Conservation (phyloP, 2,113 vertebrate genomes). For the Nycticryphes semicollaris region DNA sequence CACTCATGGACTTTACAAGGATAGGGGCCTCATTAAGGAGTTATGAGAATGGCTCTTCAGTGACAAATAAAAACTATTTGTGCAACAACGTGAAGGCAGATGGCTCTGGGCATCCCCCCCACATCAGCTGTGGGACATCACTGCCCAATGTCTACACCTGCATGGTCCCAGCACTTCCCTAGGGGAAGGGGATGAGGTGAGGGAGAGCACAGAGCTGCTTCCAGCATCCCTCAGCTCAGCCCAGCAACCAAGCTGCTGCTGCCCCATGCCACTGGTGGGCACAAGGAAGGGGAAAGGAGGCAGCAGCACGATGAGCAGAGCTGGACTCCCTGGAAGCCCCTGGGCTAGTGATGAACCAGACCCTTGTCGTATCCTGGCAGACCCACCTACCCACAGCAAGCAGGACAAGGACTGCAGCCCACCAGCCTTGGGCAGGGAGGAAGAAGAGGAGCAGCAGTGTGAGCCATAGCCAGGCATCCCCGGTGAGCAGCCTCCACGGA, state of each 20-base stretch:
- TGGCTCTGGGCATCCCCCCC: not conserved
- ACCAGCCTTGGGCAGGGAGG: not conserved
- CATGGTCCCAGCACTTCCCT: not conserved
- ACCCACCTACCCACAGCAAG: not conserved
- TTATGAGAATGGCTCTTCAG: not conserved
- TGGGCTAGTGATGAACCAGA: rapidly evolving
- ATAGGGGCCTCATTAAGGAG: not conserved
- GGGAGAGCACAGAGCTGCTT: not conserved
- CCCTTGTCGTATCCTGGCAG: not conserved
- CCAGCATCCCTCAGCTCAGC: not conserved
- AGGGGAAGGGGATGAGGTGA: not conserved
- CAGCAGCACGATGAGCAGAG: not conserved
- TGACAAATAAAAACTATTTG: not conserved
- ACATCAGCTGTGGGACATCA: not conserved
- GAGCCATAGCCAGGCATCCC: not conserved
- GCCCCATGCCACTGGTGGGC: rapidly evolving
- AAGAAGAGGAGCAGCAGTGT: not conserved
- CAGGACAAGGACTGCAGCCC: not conserved
- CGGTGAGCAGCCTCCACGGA: not conserved
- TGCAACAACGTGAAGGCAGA: rapidly evolving
- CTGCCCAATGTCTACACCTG: no score
- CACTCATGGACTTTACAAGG: not conserved
- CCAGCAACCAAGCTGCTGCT: rapidly evolving
- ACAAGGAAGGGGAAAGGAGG: not conserved
- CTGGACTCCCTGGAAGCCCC: not conserved